Conservation (phyloP, 1,140 invertebrate species). For the Lepidurus couesii region DNA sequence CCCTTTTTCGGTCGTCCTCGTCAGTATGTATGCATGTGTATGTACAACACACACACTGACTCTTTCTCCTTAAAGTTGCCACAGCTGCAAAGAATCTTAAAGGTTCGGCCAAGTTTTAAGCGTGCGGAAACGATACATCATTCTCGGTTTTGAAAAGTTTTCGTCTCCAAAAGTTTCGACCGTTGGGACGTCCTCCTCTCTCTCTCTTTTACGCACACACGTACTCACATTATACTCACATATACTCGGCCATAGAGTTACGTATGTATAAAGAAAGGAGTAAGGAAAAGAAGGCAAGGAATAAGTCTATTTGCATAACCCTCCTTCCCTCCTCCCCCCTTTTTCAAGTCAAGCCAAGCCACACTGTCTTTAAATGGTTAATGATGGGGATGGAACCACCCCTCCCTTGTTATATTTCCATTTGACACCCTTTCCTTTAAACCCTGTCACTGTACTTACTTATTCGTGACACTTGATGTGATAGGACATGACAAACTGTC, state of each 20-base stretch:
- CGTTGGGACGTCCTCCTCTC: neutral
- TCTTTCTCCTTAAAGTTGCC: neutral
- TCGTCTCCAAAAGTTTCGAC: neutral
- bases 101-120: neutral
- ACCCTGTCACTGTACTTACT: neutral
- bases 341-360: neutral
- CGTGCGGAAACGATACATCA: constrained; percentile 13
- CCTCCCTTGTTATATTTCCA: neutral
- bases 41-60: neutral
- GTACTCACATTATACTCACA: neutral
- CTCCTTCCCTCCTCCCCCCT: neutral
- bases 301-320: too few relatives aligned
- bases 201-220: neutral
- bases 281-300: too few relatives aligned
- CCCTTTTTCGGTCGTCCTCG: neutral
- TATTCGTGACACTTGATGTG: neutral
- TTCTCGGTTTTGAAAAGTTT: constrained; percentile 3
- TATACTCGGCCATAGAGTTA: too few relatives aligned
- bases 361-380: neutral
- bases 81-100: neutral
- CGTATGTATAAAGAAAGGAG: too few relatives aligned
- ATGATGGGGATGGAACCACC: neutral
- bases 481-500: neutral
- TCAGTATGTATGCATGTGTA: neutral
- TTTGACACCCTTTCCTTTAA: neutral